Evolutionary conservation across 2,113 vertebrate species (phyloP), one percentile per base, ranked within the genome.

Genomic region (Xiphorhynchus elegans): DNA sequence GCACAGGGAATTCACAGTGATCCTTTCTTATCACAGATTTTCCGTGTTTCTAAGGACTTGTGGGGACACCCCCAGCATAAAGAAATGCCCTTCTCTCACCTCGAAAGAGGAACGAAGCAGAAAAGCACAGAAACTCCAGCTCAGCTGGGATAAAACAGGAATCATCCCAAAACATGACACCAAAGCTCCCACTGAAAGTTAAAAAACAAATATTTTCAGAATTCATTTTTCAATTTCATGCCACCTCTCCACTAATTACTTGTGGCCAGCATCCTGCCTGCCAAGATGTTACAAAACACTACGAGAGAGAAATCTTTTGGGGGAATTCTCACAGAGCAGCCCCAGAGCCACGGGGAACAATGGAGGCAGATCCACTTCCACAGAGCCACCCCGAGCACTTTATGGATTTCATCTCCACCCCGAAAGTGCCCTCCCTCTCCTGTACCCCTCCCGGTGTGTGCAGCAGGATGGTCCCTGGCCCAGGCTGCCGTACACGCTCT

Each of bases 171-270:
- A 69, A 60, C 80, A 66, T 0, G 2, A 87, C 63, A 79, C 62
- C 62, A 56, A 92, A 56, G 28, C 69, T 68, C 69, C 49, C 78
- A 78, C 73, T 84, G 52, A 60, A 94, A 90, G 40, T 75, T 87
- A 42, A 89, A 95, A 92, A 75, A 44, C 83, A 94, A 95, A 90
- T 93, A 88, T 95, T 97, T 94, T 89, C 79, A 60, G 87, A 83
- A 92, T 81, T 81, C 56, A 87, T 94, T 90, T 90, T 87, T 92
- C 88, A 92, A 69, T 97, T 90, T 94, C 88, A 92, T 89, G 83
- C 76, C 86, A 93, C 80, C 69, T 89, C 93, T 84, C 85, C 56
- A 84, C 76, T 87, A 87, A 96, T 91, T 93, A 67, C 37, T 86
- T 89, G 85, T 10, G 73, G 86, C 52, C 56, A 63, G 52, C 29